phyloP scores from a whole-genome alignment of 1,140 invertebrate species.

The Calephelis virginiensis region DNA sequence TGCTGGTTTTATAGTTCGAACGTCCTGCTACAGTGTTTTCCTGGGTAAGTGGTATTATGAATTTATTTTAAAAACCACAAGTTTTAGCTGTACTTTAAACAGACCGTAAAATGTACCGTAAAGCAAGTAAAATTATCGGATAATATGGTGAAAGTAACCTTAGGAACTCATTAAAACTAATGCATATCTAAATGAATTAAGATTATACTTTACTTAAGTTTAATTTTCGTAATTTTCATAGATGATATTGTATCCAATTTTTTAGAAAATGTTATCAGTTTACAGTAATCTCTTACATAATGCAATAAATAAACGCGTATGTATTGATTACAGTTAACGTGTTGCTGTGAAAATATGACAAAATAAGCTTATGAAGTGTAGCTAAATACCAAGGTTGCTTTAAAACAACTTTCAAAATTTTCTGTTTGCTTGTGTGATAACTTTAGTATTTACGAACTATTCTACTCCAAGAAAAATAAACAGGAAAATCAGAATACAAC shows the following conservation, averaged over 20 bases:
- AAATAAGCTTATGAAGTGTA: not conserved
- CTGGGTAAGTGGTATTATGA: conserved; percentile 1
- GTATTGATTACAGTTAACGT: not conserved
- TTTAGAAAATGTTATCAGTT: not conserved
- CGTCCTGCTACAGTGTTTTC: conserved; percentile 3
- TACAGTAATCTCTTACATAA: not conserved
- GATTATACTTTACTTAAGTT: not conserved
- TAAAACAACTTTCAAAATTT: not conserved
- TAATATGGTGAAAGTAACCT: conserved; percentile 3
- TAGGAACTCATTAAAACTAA: not conserved
- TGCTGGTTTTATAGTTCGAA: not conserved
- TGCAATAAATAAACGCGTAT: not conserved
- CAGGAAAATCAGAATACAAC: too few relatives aligned
- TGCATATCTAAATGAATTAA: not conserved
- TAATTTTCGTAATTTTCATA: not conserved
- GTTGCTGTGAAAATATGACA: not conserved
- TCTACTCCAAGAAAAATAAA: too few relatives aligned
- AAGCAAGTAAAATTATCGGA: not conserved
- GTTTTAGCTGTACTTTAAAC: not conserved
- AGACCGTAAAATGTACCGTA: conserved; percentile 3
- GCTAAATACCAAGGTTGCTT: conserved; percentile 2
- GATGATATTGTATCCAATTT: not conserved
- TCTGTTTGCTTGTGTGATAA: not conserved
- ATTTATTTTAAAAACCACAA: not conserved
- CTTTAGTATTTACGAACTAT: not conserved